phyloP scores from a whole-genome alignment of 1,140 invertebrate genomes.

The Heliconius congener region DNA sequence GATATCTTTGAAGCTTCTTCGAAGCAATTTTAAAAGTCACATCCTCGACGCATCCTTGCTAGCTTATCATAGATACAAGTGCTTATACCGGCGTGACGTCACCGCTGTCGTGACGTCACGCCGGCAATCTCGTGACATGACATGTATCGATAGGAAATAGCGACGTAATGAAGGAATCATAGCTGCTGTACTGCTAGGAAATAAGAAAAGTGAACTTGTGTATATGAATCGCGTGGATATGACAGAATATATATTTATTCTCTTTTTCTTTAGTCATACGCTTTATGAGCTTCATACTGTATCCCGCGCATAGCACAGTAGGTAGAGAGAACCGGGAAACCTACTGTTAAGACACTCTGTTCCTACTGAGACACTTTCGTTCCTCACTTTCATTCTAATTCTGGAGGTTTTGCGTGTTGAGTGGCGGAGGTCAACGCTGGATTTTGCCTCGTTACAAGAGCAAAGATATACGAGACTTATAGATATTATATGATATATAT shows the following conservation, averaged over 20 bases:
- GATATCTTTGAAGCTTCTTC: too few relatives aligned
- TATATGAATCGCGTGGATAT: neutral
- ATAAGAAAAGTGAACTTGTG: constrained; percentile 7
- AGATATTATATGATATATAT: too few relatives aligned
- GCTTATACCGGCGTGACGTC: neutral
- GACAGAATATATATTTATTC: neutral
- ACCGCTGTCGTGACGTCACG: neutral
- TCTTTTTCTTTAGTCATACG: too few relatives aligned
- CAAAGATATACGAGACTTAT: too few relatives aligned
- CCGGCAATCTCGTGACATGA: neutral
- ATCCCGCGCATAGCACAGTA: neutral
- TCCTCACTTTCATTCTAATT: too few relatives aligned
- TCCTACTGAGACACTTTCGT: too few relatives aligned
- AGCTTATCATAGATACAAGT: neutral
- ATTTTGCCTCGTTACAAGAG: neutral
- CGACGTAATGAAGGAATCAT: constrained; percentile 8
- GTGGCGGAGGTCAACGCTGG: too few relatives aligned
- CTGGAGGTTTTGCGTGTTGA: too few relatives aligned
- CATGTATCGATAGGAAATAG: constrained; percentile 1
- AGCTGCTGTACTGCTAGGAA: constrained; percentile 1
- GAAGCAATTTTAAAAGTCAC: too few relatives aligned
- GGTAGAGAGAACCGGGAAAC: too few relatives aligned
- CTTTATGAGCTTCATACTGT: too few relatives aligned
- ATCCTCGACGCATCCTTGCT: too few relatives aligned
- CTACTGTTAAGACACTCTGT: neutral